A percentile compares a stretch with the other conserved stretches of the same genome.
phyloP scores from a whole-genome alignment of 2,113 vertebrate species.

The Pollimyrus isidori region DNA sequence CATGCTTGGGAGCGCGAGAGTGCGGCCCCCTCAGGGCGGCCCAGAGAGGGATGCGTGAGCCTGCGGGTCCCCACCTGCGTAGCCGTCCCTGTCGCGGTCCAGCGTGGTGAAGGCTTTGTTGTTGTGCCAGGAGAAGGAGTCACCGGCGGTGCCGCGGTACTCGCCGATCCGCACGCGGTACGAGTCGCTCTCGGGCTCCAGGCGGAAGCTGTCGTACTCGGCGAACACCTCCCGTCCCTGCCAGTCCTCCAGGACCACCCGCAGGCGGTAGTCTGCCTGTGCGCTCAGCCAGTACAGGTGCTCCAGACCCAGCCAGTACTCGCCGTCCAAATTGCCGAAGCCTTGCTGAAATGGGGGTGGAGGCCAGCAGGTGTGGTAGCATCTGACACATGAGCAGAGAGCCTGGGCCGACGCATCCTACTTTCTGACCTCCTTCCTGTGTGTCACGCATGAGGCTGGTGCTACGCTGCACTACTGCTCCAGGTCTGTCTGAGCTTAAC shows the following conservation, averaged over 20 bases:
- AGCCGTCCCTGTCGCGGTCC: conserved; percentile 75
- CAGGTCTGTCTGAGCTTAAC: not conserved
- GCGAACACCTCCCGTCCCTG: conserved; percentile 69
- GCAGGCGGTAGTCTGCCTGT: conserved; percentile 67
- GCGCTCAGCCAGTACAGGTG: conserved; percentile 70
- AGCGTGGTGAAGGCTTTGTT: conserved; percentile 84
- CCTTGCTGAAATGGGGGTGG: conserved; percentile 58
- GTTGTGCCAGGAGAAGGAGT: conserved; percentile 84
- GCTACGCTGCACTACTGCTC: not conserved
- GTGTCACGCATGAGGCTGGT: not conserved
- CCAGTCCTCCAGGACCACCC: conserved; percentile 79
- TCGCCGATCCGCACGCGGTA: conserved; percentile 77
- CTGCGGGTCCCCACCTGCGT: conserved; percentile 59
- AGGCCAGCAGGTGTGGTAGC: not conserved
- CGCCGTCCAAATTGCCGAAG: conserved; percentile 77
- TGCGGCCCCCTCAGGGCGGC: not conserved
- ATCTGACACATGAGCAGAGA: not conserved
- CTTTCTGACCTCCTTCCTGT: not conserved
- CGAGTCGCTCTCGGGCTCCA: conserved; percentile 77
- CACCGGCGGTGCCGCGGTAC: conserved; percentile 75
- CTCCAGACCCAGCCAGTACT: conserved; percentile 85
- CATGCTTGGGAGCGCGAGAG: no score
- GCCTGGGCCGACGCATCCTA: not conserved
- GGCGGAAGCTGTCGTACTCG: conserved; percentile 69
- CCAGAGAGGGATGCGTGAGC: not conserved